Percentiles rank a stretch among this genome's conserved stretches.
phyloP scores from a whole-genome alignment of 2,888 invertebrate species.

The Pedicia rivosa region DNA sequence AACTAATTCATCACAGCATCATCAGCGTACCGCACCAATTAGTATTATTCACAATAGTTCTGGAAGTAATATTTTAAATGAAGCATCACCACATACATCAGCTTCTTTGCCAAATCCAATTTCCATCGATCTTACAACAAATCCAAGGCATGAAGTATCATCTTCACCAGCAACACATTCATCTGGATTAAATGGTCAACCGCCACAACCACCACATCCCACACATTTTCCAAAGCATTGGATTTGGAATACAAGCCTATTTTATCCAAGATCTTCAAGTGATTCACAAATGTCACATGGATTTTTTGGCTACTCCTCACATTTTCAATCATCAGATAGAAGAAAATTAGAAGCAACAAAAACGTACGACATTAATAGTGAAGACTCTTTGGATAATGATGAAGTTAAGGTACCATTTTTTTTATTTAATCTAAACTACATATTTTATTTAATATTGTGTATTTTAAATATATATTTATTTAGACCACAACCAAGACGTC shows the following conservation, averaged over 20 bases:
- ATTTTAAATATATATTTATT: constrained; percentile 14
- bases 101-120: not conserved
- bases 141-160: constrained; percentile 1
- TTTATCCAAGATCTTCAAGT: constrained; percentile 21
- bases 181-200: constrained; percentile 2
- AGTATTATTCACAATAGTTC: too few relatives aligned
- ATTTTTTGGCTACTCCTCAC: constrained; percentile 23
- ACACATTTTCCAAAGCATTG: constrained; percentile 26
- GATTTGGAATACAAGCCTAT: constrained; percentile 30
- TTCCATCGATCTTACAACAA: constrained; percentile 2
- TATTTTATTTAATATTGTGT: constrained; percentile 6
- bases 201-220: constrained; percentile 9
- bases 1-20: too few relatives aligned
- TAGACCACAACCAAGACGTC: constrained; percentile 21
- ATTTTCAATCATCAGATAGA: constrained; percentile 22
- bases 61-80: too few relatives aligned
- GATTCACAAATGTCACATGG: not conserved
- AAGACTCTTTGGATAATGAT: constrained; percentile 36
- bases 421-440: not conserved
- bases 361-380: constrained; percentile 28
- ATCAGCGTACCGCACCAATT: too few relatives aligned
- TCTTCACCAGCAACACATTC: not conserved
- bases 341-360: constrained; percentile 17
- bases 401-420: constrained; percentile 18
- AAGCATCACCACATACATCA: too few relatives aligned